Evolutionary conservation across 2,113 vertebrate genomes (phyloP).

Genomic region (Thryonomys swinderianus): DNA sequence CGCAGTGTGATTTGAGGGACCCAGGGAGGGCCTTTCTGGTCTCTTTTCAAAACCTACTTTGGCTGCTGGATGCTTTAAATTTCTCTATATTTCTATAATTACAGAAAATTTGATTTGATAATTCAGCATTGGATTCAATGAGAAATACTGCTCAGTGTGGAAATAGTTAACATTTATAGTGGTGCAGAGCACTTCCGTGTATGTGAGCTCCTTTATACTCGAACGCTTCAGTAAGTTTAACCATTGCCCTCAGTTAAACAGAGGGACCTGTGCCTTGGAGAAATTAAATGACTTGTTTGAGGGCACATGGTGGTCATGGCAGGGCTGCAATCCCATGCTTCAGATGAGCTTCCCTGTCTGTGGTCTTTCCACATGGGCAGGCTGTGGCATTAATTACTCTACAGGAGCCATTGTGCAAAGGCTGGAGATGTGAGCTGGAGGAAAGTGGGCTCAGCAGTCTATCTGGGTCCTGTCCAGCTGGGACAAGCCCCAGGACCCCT

Average conservation of each 20-base stretch:
- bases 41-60: not conserved
- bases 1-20: not conserved
- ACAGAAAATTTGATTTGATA: conserved; percentile 30
- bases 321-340: not conserved
- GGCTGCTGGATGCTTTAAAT: not conserved
- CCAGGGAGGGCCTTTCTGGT: not conserved
- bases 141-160: not conserved
- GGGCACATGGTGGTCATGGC: not conserved
- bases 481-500: not conserved
- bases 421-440: not conserved
- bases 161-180: not conserved
- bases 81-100: conserved; percentile 51
- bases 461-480: not conserved
- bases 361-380: not conserved
- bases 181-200: accelerated
- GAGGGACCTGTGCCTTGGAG: not conserved
- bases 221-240: not conserved
- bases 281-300: not conserved
- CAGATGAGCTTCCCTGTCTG: not conserved
- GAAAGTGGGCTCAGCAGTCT: not conserved
- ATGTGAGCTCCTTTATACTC: not conserved
- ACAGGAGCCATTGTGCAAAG: not conserved
- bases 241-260: not conserved
- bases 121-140: not conserved
- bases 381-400: not conserved